Evolutionary conservation across 2,113 vertebrate species (phyloP), one percentile per base, ranked within the genome.

Genomic region (Toxotes jaculatrix): DNA sequence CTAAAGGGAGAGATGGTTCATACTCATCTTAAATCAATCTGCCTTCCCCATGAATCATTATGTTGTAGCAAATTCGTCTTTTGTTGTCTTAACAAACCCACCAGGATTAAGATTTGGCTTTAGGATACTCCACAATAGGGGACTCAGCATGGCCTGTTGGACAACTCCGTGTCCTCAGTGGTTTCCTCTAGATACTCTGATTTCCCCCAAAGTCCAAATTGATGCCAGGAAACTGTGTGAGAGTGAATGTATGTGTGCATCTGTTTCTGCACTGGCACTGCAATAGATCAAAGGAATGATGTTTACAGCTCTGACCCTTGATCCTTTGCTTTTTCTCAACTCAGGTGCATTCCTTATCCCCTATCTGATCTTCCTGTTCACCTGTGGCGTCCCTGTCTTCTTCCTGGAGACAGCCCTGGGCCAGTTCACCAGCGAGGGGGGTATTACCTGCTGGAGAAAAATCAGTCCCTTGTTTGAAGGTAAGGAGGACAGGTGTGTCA

Each of bases 271-370:
- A 45, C 38, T 7, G 36, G 7, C 7, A 7, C 36, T 38, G 36
- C 36, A 12, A 4, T 4, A 12, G 42, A 13, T 43, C 2, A 11
- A 12, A 43, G 4, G 7, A 51, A 51, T 51, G 19, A 19, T 51
- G 1, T 40, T 19, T 63, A 21, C 43, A 32, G 13, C 4, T 21
- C 5, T 32, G 32, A 67, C 34, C n/a, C 34, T 53, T 6, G 21
- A 43, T 62, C 27, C 13, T 64, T 61, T 56, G 1, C 7, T 72
- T 7, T 62, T 32, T 53, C 10, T 47, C 10, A 5, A 21, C 60
- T 38, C 89, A 99, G 98, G 98, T 92, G 98, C 98, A 0, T 99
- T 99, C 93, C 96, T 99, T 87, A 98, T 99, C 84, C 97, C 98
- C 23, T 99, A 99, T 92, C 91, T 99, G 91, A 97, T 98, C 88